A percentile compares a stretch with the other conserved stretches of the same genome.
These are phyloP conservation scores for Galemys pyrenaicus DNA, from an alignment of 2,113 vertebrate species.

Conservation along the genomic window DNA sequence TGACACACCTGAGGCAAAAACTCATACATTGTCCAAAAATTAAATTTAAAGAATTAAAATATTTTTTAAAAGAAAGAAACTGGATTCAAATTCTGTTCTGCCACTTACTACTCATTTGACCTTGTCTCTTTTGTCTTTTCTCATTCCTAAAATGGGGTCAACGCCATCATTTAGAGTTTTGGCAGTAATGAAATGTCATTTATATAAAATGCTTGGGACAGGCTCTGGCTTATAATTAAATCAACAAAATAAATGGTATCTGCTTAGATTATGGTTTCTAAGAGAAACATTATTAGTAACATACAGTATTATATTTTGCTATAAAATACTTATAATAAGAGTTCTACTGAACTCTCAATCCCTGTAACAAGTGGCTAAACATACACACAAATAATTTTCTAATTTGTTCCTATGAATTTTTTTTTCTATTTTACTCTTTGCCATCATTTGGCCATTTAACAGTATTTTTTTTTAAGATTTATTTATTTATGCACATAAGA, in stretches of 20 bases:
- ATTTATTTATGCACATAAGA: too few species aligned
- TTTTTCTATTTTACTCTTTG: neutral
- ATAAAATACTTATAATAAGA: neutral
- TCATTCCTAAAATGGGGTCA: conserved; percentile 43
- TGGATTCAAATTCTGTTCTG: neutral
- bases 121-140: neutral
- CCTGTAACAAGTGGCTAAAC: neutral
- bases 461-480: too few species aligned
- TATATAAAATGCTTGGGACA: conserved; percentile 4
- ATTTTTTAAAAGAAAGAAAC: neutral
- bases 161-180: neutral
- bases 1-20: too few species aligned
- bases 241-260: conserved; percentile 1
- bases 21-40: too few species aligned
- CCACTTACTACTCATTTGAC: neutral
- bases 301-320: neutral
- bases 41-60: too few species aligned
- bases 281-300: conserved; percentile 8
- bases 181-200: neutral
- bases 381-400: neutral
- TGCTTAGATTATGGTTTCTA: neutral
- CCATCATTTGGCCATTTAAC: neutral
- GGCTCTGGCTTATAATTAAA: neutral
- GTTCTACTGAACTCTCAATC: neutral
- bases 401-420: neutral